Base-by-base conservation (phyloP, 2,113 vertebrate species). In the Bufo bufo region DNA sequence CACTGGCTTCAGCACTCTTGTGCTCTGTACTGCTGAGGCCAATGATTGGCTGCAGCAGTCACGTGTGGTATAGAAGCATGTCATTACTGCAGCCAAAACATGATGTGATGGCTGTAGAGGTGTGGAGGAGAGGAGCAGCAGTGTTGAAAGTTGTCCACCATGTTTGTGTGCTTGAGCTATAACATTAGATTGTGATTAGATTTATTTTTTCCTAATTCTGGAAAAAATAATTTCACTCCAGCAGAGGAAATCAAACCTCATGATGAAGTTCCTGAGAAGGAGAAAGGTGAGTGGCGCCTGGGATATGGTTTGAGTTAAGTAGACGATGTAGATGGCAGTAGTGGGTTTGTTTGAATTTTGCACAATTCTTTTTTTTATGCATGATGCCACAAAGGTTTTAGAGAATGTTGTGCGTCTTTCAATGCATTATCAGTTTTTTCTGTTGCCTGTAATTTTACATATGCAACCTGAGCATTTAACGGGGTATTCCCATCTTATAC, bases 201-300 rank as follows among this genome's bases (percentile, higher is more conserved):
- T 33, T 33, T 33, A 58, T 58, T 17, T 74, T 79, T 56, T 79
- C 43, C 52, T 56, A 79, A 79, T 58, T 16, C 77, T 58, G 50
- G 52, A 11, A 78, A 61, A 23, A n/a, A 58, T 63, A 47, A 66
- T 82, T 65, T 66, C 19, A 95, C 95, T 92, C 89, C 94, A 90
- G 94, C 94, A 95, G 95, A 93, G 90, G 92, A 93, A 93, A 94
- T 84, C 61, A 54, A 91, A 90, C 87, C 90, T 0, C 92, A 94
- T 87, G 91, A 94, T 3, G 90, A 90, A 14, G 92, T 89, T 90
- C 92, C 88, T 4, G 90, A 19, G 89, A 92, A 93, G 83, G 90
- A 88, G 83, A 95, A 95, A 95, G 95, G 95, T 96, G 91, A 95
- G 95, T 92, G 47, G 74, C 33, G 80, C 45, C 63, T 49, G 54